Evolutionary conservation across 2,888 invertebrate genomes (phyloP).

Genomic region (Drosophila koepferae): DNA sequence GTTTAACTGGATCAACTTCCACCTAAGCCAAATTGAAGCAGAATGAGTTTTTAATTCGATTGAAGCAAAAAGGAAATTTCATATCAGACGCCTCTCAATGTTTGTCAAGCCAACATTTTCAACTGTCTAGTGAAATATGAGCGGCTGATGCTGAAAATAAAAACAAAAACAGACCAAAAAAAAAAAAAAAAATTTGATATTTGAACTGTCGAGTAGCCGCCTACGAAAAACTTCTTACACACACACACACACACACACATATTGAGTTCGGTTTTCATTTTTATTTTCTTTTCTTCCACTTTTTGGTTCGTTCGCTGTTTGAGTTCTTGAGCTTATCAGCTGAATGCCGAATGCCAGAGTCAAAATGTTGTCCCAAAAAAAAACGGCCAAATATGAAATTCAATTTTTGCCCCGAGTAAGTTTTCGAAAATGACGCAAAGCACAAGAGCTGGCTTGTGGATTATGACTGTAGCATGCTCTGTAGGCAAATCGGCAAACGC

Average conservation of each 20-base stretch:
- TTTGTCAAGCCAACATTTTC: slow-evolving; percentile 64
- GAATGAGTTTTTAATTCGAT: slow-evolving; percentile 79
- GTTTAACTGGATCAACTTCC: slow-evolving; percentile 46
- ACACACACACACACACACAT: background rate
- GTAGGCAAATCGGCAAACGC: too few relatives aligned
- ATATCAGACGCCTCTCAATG: slow-evolving; percentile 10
- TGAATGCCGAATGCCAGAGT: slow-evolving; percentile 18
- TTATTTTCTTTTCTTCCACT: background rate
- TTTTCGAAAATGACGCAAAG: slow-evolving; percentile 11
- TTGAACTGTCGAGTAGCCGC: slow-evolving; percentile 57
- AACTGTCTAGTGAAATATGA: slow-evolving; percentile 61
- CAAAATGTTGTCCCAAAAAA: slow-evolving; percentile 30
- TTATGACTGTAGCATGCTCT: background rate
- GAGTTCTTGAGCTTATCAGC: slow-evolving; percentile 51
- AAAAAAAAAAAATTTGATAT: slow-evolving; percentile 54
- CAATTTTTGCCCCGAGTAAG: slow-evolving; percentile 54
- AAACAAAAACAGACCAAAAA: background rate
- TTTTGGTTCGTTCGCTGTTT: slow-evolving; percentile 13
- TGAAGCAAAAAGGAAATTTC: slow-evolving; percentile 30
- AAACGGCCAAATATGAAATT: slow-evolving; percentile 63
- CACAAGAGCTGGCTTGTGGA: background rate
- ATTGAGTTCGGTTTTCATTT: slow-evolving; percentile 4
- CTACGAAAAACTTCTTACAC: slow-evolving; percentile 40
- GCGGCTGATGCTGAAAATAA: slow-evolving; percentile 19
- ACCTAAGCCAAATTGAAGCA: slow-evolving; percentile 55